These are phyloP conservation scores for Hippocampus mohnikei DNA, from an alignment of 2,113 vertebrate species.

Conservation along the genomic window DNA sequence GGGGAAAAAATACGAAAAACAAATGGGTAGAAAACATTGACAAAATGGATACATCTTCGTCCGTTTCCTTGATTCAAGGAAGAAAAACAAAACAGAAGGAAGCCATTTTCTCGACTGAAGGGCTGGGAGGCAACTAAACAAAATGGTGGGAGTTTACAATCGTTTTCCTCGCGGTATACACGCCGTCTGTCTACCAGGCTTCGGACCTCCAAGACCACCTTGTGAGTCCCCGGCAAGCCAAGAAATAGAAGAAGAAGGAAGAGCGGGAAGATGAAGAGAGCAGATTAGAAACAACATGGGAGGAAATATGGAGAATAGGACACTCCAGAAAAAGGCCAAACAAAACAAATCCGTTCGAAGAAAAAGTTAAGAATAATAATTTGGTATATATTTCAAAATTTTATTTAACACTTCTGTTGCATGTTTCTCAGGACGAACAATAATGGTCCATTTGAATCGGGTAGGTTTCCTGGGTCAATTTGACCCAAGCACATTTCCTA, in stretches of 20 bases:
- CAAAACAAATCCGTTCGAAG: too few species aligned
- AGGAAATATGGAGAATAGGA: neutral
- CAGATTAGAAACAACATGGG: conserved; percentile 45
- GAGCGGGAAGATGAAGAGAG: conserved; percentile 35
- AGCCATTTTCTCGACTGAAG: conserved; percentile 62
- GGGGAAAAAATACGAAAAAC: conserved; percentile 74
- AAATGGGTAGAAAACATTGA: conserved; percentile 20
- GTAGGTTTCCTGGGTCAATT: too few species aligned
- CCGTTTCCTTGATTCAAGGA: conserved; percentile 99
- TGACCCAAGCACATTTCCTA: too few species aligned
- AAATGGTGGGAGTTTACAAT: conserved; percentile 61
- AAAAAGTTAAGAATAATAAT: too few species aligned
- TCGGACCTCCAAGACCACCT: conserved; percentile 90
- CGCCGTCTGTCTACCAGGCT: conserved; percentile 84
- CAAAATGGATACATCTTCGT: conserved; percentile 66
- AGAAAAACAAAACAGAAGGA: conserved; percentile 73
- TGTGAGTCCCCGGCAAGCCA: conserved; percentile 74
- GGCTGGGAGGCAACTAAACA: conserved; percentile 11
- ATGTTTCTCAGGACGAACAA: too few species aligned
- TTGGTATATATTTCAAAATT: too few species aligned
- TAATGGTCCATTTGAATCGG: too few species aligned
- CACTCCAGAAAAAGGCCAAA: neutral
- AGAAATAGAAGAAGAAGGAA: conserved; percentile 61
- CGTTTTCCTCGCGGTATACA: conserved; percentile 79
- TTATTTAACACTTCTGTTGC: too few species aligned